phyloP scores from a whole-genome alignment of 2,113 vertebrate species.

The Elephas maximus region DNA sequence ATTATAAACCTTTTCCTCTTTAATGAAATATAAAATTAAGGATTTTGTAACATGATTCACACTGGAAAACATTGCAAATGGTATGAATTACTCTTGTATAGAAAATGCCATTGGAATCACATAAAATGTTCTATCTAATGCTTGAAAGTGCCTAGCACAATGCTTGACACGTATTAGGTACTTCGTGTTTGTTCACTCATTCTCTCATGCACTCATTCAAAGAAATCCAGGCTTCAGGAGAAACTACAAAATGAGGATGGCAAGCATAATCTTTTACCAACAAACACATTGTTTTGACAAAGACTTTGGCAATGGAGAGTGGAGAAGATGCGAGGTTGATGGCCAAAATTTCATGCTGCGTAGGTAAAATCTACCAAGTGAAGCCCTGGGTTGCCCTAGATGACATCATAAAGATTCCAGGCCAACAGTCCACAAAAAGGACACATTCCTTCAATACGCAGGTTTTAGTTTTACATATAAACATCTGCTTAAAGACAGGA shows the following conservation, averaged over 20 bases:
- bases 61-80: slow-evolving; percentile 65
- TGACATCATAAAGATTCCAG: neutral
- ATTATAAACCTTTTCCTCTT: slow-evolving; percentile 80
- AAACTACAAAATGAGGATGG: neutral
- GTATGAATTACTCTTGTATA: slow-evolving; percentile 47
- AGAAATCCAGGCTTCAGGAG: slow-evolving; percentile 2
- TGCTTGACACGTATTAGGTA: neutral
- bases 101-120: slow-evolving; percentile 23
- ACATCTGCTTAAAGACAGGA: neutral
- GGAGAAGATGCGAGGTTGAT: neutral
- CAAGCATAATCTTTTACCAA: slow-evolving; percentile 44
- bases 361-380: neutral
- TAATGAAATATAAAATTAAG: slow-evolving; percentile 78
- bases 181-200: neutral
- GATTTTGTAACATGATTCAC: slow-evolving; percentile 42
- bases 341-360: neutral
- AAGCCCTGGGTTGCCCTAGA: neutral
- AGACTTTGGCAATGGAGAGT: slow-evolving; percentile 70
- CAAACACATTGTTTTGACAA: neutral
- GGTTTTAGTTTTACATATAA: neutral
- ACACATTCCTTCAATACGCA: neutral
- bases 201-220: neutral
- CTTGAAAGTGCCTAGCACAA: neutral
- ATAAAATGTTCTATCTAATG: neutral
- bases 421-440: neutral